phyloP scores from a whole-genome alignment of 2,113 vertebrate genomes.

The Gobius niger region DNA sequence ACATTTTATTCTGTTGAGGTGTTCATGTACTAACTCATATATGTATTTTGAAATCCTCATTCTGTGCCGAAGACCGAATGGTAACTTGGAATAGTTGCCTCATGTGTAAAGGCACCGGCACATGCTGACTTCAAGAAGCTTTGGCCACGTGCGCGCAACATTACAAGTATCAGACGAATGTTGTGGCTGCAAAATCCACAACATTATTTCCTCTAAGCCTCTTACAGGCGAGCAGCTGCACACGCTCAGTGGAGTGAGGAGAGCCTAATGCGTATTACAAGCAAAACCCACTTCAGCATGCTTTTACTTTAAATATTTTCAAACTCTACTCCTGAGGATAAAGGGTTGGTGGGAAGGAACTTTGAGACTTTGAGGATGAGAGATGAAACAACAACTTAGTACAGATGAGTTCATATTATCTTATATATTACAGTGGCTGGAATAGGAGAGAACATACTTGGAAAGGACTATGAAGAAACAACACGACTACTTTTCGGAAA shows the following conservation, averaged over 20 bases:
- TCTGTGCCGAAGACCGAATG: too few relatives aligned
- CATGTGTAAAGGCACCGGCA: not conserved
- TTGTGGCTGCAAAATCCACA: not conserved
- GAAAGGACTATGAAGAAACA: too few relatives aligned
- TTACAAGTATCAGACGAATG: not conserved
- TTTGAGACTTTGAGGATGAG: not conserved
- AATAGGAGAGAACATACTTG: too few relatives aligned
- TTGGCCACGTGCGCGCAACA: not conserved
- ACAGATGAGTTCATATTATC: too few relatives aligned
- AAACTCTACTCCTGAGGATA: not conserved
- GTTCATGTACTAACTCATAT: too few relatives aligned
- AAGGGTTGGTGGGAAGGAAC: not conserved
- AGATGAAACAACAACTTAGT: not conserved
- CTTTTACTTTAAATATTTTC: not conserved
- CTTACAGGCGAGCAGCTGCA: not conserved
- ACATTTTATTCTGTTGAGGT: too few relatives aligned
- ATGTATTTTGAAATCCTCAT: too few relatives aligned
- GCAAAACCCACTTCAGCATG: not conserved
- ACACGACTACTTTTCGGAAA: too few relatives aligned
- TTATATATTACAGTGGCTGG: too few relatives aligned
- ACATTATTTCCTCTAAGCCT: slow-evolving; percentile 2
- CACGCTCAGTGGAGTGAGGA: slow-evolving; percentile 1
- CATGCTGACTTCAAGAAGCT: too few relatives aligned
- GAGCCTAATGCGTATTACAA: not conserved
- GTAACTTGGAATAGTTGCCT: not conserved